phyloP scores from a whole-genome alignment of 2,888 invertebrate genomes.

The Microctonus brassicae region DNA sequence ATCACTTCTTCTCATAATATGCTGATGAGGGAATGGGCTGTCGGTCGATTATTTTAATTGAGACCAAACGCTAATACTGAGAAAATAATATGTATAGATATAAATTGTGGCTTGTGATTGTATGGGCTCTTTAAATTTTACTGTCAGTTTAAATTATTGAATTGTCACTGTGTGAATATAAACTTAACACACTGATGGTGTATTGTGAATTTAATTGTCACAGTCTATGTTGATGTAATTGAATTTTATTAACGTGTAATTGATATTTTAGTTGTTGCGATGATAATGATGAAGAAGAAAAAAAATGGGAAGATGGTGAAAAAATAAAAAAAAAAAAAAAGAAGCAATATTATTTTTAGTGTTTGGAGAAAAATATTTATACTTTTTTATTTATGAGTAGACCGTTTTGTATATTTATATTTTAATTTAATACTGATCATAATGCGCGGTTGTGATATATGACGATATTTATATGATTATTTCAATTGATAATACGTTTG shows the following conservation, averaged over 20 bases:
- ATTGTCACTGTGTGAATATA: conserved; percentile 5
- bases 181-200: background rate
- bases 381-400: conserved; percentile 7
- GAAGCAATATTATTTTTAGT: background rate
- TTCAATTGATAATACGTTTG: conserved; percentile 36
- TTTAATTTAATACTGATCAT: conserved; percentile 7
- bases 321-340: background rate
- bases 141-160: conserved; percentile 18
- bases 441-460: background rate
- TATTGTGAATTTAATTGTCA: conserved; percentile 24
- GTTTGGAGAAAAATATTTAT: background rate
- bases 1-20: conserved; percentile 38
- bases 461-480: conserved; percentile 11
- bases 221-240: conserved; percentile 14
- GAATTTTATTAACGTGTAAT: conserved; percentile 34
- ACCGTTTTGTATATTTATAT: background rate
- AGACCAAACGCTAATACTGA: conserved; percentile 54
- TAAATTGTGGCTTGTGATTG: background rate
- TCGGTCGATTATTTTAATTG: conserved; percentile 62
- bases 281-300: background rate
- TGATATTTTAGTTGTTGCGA: conserved; percentile 20
- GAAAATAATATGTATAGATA: conserved; percentile 47
- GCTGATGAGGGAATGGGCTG: conserved; percentile 55
- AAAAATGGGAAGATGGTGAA: background rate
- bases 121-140: conserved; percentile 27